Base-by-base conservation (phyloP, 2,113 vertebrate genomes). In the Acrocephalus kingi region DNA sequence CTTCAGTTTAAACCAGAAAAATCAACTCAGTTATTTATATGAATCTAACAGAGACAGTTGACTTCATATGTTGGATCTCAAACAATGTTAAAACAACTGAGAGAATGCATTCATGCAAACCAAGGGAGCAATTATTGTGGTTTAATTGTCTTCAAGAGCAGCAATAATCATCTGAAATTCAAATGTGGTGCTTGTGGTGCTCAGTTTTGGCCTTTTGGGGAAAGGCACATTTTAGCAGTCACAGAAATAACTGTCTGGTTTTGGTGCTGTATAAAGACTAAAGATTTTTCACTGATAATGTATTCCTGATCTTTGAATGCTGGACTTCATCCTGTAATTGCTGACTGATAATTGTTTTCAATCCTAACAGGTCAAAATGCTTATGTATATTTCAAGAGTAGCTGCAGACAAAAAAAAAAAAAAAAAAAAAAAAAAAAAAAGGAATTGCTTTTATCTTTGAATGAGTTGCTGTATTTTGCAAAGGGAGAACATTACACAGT, bases 401-500 rank as follows among this genome's bases (percentile, higher is more conserved):
- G 33, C 37, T 80, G 35, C 28, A 64, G 73, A n/a, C 3, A 67
- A 35, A 78, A 48, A 37, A 74, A 58, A 58, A 31, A 20, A 52
- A 52, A 74, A 58, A 58, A 31, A 20, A 52, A 52, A 37, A 74
- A 58, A 58, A 31, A 20, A 52, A 52, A 52, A 28, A 52, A 54
- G 7, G 2, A 87, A 72, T 54, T 62, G 31, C 46, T 89, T 96
- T 96, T 97, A 71, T 81, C 64, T 96, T 81, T 19, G 22, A 94
- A 81, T 69, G 87, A 96, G 87, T 87, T 84, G 84, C 88, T 79
- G 27, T 69, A 69, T 85, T 95, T 95, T 90, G 63, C 84, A 91
- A 94, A 92, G 48, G 62, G 95, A 94, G 74, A 96, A 90, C 11
- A 24, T 86, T 85, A 82, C 71, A 94, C 72, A 96, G 87, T 96